Evolutionary conservation across 2,888 invertebrate genomes (phyloP), one percentile per base, ranked within the genome.

Genomic region (Orchesellides sinensis): DNA sequence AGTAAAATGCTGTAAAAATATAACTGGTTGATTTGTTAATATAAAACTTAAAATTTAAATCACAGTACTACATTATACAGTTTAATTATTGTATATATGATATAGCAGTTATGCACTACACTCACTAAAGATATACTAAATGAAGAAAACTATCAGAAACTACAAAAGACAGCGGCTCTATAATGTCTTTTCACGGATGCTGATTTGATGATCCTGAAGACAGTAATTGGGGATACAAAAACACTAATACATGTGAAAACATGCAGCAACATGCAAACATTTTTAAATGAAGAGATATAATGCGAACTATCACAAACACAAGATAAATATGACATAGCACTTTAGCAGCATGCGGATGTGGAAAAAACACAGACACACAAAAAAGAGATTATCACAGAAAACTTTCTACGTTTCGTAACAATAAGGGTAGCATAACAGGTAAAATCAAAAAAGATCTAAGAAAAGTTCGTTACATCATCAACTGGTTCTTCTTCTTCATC

Each of bases 401-500:
- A 45, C 21, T 23, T 19, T 61, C 61, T 61, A 21, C 25, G 47
- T 61, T 21, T 23, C n/a, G 8, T 3, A 2, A 54, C 29, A 69
- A 10, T 5, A 69, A 52, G 54, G 52, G 21, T 52, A 56, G 35
- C 45, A 35, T 19, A 45, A 3, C 8, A 40, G 40, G 17, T 19
- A 68, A 66, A 68, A 40, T 54, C 27, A 27, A 35, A 35, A 54
- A n/a, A 19, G 4, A 45, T 27, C 12, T 23, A 23, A 65, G 63
- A 27, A 72, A 72, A 56, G 40, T 19, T 45, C 25, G n/a, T 78
- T 74, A 78, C 87, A 25, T 85, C 86, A 35, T 86, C 87, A 19
- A 74, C 74, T 14, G 80, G 86, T 4, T 63, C 63, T 59, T 84
- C 87, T 21, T 86, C 86, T 17, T 85, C 87, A 1, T 86, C 85